Conservation (phyloP, 2,797 vertebrate genomes). For the Champsocephalus gunnari region DNA sequence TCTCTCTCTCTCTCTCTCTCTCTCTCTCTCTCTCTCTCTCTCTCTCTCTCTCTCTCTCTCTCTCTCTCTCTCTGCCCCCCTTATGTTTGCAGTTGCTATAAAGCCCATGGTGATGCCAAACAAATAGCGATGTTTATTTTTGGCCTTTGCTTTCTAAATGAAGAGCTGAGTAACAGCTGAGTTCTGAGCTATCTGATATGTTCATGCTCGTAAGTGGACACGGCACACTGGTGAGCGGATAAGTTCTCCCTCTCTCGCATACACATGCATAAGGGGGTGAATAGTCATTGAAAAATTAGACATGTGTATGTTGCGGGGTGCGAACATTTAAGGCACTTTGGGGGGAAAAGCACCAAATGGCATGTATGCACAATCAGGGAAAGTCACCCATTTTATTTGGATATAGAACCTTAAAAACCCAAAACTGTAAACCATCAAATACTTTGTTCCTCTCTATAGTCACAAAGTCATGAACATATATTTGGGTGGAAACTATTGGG, state of each 20-base stretch:
- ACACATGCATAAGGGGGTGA: not conserved
- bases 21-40: conserved; percentile 23
- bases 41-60: conserved; percentile 45
- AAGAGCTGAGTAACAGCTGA: conserved; percentile 72
- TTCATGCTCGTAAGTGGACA: conserved; percentile 63
- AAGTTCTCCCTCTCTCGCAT: conserved; percentile 16
- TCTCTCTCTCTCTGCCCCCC: conserved; percentile 21
- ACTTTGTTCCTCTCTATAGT: not conserved
- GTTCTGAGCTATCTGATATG: conserved; percentile 61
- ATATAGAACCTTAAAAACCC: no score
- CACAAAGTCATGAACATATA: not conserved
- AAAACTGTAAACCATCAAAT: not conserved
- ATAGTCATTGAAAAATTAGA: not conserved
- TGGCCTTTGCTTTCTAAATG: conserved; percentile 68
- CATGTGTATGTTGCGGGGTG: not conserved
- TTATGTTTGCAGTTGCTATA: conserved; percentile 56
- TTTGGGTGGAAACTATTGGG: no score
- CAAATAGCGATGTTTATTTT: conserved; percentile 74
- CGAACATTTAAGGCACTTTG: not conserved
- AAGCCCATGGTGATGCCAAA: conserved; percentile 67
- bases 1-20: conserved; percentile 25
- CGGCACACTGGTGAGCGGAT: conserved; percentile 50
- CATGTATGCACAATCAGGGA: not conserved
- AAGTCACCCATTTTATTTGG: not conserved
- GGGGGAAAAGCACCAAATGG: not conserved